Conservation (phyloP, 2,797 vertebrate genomes). For the Smutsia temminckii region DNA sequence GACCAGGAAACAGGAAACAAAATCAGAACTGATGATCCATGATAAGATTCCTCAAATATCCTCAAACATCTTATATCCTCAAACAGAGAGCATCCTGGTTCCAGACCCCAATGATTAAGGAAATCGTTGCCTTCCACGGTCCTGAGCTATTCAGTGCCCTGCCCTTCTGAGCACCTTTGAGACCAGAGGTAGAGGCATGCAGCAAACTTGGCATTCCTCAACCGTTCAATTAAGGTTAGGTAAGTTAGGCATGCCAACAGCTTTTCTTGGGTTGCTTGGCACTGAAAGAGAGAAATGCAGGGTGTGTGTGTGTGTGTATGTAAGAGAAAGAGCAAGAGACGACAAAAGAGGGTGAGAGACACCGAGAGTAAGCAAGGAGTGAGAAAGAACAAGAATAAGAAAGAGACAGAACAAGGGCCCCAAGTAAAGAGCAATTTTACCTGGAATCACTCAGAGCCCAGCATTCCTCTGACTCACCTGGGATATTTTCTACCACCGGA, state of each 20-base stretch:
- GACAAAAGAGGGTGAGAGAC: not conserved
- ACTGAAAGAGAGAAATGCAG: not conserved
- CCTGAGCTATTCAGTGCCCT: rapidly evolving
- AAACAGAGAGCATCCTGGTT: not conserved
- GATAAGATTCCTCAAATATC: not conserved
- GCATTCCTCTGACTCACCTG: not conserved
- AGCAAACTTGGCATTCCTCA: too few species aligned
- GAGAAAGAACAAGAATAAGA: not conserved
- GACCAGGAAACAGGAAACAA: not conserved
- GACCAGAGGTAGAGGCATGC: not conserved
- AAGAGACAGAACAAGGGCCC: not conserved
- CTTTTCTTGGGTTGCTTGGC: not conserved
- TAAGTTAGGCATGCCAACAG: not conserved
- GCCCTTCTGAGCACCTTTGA: rapidly evolving
- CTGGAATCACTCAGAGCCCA: not conserved
- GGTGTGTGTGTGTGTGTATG: not conserved
- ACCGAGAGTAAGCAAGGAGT: not conserved
- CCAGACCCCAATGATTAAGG: not conserved
- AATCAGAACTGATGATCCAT: not conserved
- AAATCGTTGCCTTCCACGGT: not conserved
- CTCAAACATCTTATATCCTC: not conserved
- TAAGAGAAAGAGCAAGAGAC: not conserved
- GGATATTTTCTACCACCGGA: not conserved
- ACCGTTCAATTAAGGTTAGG: not conserved
- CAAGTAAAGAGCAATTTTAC: not conserved